phyloP scores from a whole-genome alignment of 2,888 invertebrate genomes.

The Invenusta paracnida region DNA sequence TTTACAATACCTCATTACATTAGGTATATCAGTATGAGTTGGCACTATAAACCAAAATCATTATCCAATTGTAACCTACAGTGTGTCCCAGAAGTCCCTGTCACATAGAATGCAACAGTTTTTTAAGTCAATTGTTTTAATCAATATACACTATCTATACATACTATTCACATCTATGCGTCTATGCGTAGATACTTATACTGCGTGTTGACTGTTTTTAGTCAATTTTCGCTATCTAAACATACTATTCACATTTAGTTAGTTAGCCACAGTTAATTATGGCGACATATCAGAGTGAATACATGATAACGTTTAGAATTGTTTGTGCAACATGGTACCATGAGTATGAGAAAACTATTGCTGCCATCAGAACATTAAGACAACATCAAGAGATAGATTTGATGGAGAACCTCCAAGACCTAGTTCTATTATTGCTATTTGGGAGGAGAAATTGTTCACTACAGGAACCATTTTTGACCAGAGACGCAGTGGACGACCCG shows the following conservation, averaged over 20 bases:
- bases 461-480: too few species aligned
- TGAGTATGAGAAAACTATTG: background rate
- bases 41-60: too few species aligned
- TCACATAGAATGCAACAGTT: background rate
- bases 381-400: background rate
- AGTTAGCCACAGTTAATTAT: background rate
- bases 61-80: background rate
- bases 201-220: too few species aligned
- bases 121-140: background rate
- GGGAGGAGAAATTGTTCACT: background rate
- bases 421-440: background rate
- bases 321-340: background rate
- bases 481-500: background rate
- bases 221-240: too few species aligned
- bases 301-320: background rate
- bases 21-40: too few species aligned
- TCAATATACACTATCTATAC: background rate
- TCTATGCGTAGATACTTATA: too few species aligned
- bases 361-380: background rate
- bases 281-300: background rate
- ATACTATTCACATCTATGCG: too few species aligned
- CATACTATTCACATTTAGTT: background rate
- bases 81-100: background rate
- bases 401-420: background rate
- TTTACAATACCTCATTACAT: too few species aligned